Evolutionary conservation across 2,113 vertebrate species (phyloP), one percentile per base, ranked within the genome.

Genomic region (Eulacestoma nigropectus): DNA sequence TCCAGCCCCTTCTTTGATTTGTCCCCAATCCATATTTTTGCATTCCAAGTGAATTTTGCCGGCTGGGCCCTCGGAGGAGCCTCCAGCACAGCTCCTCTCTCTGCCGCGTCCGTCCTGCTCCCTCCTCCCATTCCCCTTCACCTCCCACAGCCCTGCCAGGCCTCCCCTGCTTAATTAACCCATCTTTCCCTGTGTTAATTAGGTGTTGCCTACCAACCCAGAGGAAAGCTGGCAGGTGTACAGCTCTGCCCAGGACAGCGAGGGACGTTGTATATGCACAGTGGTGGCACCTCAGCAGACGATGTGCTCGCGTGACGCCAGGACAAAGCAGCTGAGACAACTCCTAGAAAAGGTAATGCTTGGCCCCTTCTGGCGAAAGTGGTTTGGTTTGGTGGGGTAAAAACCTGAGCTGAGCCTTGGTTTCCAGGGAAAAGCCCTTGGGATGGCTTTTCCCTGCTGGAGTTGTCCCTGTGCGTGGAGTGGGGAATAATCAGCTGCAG

Each of bases 171-270:
- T 44, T 73, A 4, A 52, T 79, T 63, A 96, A 93, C 75, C 73
- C 19, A 0, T 47, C 26, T 82, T 25, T 90, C 78, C 93, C 46
- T 89, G 79, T 97, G 64, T 93, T 65, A n/a, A 89, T 85, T 95
- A 99, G 99, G 99, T 99, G 97, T 97, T 99, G 98, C 99, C 99
- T 89, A 99, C 99, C 94, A 99, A 99, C 97, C 99, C 99, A 42
- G 99, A 99, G 97, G 99, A 99, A 95, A 99, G 99, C 96, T 99
- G 99, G 99, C 99, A 99, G 98, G 99, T 99, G 76, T 99, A 99
- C 98, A 99, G 99, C 98, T 99, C 99, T 53, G 99, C 99, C 96
- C 99, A 99, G 96, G 99, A 99, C 97, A 99, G 99, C 33, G 99
- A 99, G 97, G 99, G 99, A 73, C 98, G 99, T 96, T 99, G 99